Conservation (phyloP, 1,140 invertebrate species). For the Hirudo medicinalis region DNA sequence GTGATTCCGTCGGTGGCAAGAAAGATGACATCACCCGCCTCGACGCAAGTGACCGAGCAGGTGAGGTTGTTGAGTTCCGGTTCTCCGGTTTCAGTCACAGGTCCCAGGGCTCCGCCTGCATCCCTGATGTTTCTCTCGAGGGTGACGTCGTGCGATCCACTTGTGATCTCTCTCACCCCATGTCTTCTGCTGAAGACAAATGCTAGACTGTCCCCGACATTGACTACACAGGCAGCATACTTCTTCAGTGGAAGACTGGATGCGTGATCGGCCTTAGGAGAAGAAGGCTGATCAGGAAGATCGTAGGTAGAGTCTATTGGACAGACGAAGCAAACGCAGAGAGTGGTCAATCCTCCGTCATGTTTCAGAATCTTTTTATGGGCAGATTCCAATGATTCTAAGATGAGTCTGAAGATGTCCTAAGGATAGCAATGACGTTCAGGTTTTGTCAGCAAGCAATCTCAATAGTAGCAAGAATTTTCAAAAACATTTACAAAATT, state of each 20-base stretch:
- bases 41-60: conserved; percentile 69
- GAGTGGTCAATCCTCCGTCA: conserved; percentile 69
- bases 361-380: conserved; percentile 74
- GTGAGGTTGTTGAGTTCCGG: conserved; percentile 82
- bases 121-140: conserved; percentile 80
- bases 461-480: not conserved
- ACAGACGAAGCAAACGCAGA: conserved; percentile 63
- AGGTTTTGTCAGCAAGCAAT: not conserved
- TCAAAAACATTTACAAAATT: not conserved
- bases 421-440: conserved; percentile 33
- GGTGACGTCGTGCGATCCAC: conserved; percentile 75
- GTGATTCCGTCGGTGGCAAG: conserved; percentile 81
- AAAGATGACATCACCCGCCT: conserved; percentile 71
- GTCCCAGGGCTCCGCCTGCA: conserved; percentile 73
- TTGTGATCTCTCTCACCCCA: conserved; percentile 52
- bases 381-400: conserved; percentile 71
- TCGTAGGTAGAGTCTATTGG: conserved; percentile 42
- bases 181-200: conserved; percentile 69
- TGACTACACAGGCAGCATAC: conserved; percentile 73
- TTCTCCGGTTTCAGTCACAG: conserved; percentile 64
- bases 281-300: conserved; percentile 29
- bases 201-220: conserved; percentile 76
- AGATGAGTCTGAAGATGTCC: conserved; percentile 65
- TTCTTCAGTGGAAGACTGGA: conserved; percentile 36
- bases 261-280: not conserved